phyloP scores from a whole-genome alignment of 2,888 invertebrate species.

The Platerodrilus igneus region DNA sequence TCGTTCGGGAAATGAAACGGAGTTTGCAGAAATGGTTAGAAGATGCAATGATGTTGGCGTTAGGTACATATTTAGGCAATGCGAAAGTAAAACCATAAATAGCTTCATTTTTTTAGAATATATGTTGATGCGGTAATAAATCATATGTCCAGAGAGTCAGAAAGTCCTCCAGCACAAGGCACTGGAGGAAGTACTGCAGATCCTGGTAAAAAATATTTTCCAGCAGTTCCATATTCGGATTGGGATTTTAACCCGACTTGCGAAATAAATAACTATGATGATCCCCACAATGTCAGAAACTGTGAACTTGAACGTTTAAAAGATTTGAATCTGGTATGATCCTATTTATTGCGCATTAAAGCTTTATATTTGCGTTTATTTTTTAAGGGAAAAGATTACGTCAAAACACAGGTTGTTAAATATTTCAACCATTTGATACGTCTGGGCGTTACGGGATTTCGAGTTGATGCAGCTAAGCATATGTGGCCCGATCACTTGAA shows the following conservation, averaged over 20 bases:
- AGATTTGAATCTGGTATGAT: constrained; percentile 70
- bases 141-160: constrained; percentile 87
- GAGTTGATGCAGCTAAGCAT: constrained; percentile 74
- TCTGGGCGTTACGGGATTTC: constrained; percentile 72
- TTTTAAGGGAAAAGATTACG: constrained; percentile 45
- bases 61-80: too few relatives aligned
- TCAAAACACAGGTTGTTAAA: constrained; percentile 59
- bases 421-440: constrained; percentile 63
- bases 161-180: constrained; percentile 48
- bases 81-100: too few relatives aligned
- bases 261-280: constrained; percentile 61
- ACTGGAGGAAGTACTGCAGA: constrained; percentile 57
- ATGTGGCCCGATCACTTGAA: constrained; percentile 73
- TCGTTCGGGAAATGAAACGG: too few relatives aligned
- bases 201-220: constrained; percentile 45
- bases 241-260: constrained; percentile 68
- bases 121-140: constrained; percentile 84
- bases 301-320: constrained; percentile 58
- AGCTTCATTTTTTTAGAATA: constrained; percentile 58
- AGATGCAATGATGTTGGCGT: too few relatives aligned
- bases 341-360: too few relatives aligned
- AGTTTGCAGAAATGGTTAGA: too few relatives aligned
- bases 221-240: constrained; percentile 60
- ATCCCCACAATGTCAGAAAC: constrained; percentile 56
- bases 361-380: too few relatives aligned